A percentile compares a stretch with the other conserved stretches of the same genome.
Conservation (phyloP, 30 jellyfish, hydroid and myxozoan species). For the Mastigias papua region DNA sequence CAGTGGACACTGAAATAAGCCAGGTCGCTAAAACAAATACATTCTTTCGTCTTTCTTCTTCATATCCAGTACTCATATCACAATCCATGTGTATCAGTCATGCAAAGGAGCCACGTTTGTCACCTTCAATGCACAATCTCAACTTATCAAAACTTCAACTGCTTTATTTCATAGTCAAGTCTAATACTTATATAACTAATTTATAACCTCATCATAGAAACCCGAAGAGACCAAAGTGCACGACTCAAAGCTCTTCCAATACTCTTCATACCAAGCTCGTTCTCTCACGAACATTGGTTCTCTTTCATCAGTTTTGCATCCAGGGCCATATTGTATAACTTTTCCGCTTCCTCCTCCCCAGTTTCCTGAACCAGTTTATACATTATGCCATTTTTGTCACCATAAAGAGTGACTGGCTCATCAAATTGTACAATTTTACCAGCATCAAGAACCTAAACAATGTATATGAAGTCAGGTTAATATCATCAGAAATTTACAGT, state of each 20-base stretch:
- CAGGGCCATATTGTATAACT: conserved; percentile 17
- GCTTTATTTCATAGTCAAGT: no score
- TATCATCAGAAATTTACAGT: neutral
- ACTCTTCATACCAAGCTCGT: neutral
- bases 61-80: no score
- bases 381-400: conserved; percentile 26
- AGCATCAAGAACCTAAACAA: conserved; percentile 68
- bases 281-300: neutral
- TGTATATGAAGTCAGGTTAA: neutral
- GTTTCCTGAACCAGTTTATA: conserved; percentile 47
- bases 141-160: no score
- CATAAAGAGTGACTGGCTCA: conserved; percentile 45
- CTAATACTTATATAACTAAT: no score
- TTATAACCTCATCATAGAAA: neutral
- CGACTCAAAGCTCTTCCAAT: neutral
- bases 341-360: conserved; percentile 32
- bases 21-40: no score
- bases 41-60: no score
- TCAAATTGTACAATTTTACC: conserved; percentile 73
- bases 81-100: no score
- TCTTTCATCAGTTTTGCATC: neutral
- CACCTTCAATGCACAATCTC: no score
- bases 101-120: no score
- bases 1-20: no score
- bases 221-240: neutral